Evolutionary conservation across 2,888 invertebrate genomes (phyloP), one percentile per base, ranked within the genome.

Genomic region (Seladonia tumulorum): DNA sequence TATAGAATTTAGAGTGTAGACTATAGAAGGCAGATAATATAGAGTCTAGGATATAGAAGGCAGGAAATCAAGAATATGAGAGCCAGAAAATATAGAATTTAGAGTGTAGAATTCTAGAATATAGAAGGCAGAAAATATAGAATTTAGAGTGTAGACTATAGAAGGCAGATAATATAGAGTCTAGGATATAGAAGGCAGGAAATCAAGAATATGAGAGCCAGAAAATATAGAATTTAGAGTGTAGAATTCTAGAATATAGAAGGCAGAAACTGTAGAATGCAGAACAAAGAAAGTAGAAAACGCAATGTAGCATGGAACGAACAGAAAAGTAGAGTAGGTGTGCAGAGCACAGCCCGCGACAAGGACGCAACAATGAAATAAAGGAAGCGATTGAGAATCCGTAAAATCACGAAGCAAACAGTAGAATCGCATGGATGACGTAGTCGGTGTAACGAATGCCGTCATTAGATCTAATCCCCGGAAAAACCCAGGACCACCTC

Each of bases 391-490:
- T 8, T 2, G 22, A 53, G 22, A 53, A 63, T 29, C 25, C 29
- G 25, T 25, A 5, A 63, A 63, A 63, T 29, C 60, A 29, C 25
- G 60, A 16, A 63, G 29, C 25, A 29, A 29, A 14, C 25, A 5
- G 0, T 14, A 25, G 14, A 25, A 29, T 25, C 60, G 60, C 16
- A 16, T 16, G 3, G 22, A n/a, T 22, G 53, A n/a, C 53, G 25
- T 29, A 16, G 60, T 5, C 16, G 25, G 60, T 29, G 60, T 63
- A 63, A 75, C 53, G 66, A 63, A 57, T 76, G 63, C 60, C 16
- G 60, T 63, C 60, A 63, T 63, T 63, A 63, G 60, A 25, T 25
- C 18, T 29, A 49, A 70, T 80, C 49, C 53, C 18, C 14, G 25
- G 47, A 3, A 45, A 42, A 14, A 16, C 18, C n/a, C 35, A 10